Base-by-base conservation (phyloP, 2,888 invertebrate genomes). In the Eupithecia abbreviata region DNA sequence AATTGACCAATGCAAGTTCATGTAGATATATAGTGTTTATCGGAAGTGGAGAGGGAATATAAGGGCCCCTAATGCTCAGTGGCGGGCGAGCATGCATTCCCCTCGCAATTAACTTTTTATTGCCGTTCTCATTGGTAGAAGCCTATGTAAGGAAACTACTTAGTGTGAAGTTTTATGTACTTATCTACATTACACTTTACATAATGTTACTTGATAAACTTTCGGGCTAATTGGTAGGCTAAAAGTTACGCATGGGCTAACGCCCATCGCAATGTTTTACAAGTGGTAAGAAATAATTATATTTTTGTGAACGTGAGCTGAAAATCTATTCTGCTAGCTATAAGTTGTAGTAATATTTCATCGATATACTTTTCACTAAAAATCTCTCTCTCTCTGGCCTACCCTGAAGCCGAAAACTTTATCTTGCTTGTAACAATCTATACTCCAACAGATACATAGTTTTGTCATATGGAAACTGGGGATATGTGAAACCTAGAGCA, bases 61-160 rank as follows among this genome's bases (percentile, higher is more conserved):
- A 77, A 82, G 81, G 83, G 85, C 88, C 92, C 93, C 94, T 93
- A 94, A 95, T 93, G 95, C 95, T 91, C 84, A 92, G 93, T 92
- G 92, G 87, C 92, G 93, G 92, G 93, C 84, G 92, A 93, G 93
- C 93, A 87, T 92, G 92, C 90, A 88, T 92, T 90, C 93, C 92
- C 92, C 91, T 88, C 81, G 87, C 92, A 94, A 94, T 94, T 94
- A 94, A 89, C 85, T 72, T 84, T 92, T 93, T 93, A 93, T 91
- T 90, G 88, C 82, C 83, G 82, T 85, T 85, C 90, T 85, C 85
- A 93, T 94, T 94, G 93, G 78, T 76, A 70, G 76, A 91, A 80
- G 83, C 79, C 49, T 18, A 66, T 72, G 77, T 73, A 71, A 77
- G 76, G 18, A 45, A 45, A 68, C 18, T 69, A 2, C 18, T 69